Conservation (phyloP, 2,113 vertebrate genomes). For the Zosterops japonicus region DNA sequence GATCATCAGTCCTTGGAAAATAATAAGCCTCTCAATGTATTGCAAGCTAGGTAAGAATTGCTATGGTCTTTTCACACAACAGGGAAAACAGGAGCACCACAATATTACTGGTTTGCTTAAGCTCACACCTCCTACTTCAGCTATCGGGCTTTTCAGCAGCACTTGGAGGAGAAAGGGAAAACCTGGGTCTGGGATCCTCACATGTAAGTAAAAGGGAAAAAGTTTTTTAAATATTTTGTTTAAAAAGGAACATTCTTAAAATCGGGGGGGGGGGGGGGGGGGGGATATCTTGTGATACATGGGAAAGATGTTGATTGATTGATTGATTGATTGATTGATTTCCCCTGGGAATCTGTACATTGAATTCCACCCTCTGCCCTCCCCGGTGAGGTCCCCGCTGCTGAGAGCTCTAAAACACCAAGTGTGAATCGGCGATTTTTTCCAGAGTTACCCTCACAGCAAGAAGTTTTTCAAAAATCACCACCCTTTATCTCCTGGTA, state of each 20-base stretch:
- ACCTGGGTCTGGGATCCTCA: not conserved
- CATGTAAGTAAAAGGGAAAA: not conserved
- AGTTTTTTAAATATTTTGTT: not conserved
- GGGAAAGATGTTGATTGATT: not conserved
- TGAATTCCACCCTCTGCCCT: not conserved
- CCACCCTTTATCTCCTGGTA: not conserved
- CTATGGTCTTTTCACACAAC: not conserved
- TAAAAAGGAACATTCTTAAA: not conserved
- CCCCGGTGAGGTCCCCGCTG: not conserved
- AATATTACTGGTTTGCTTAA: not conserved
- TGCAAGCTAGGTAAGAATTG: not conserved
- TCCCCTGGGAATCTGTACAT: not conserved
- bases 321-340: not conserved
- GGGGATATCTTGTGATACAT: not conserved
- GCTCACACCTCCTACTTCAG: constrained; percentile 11
- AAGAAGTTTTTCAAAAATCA: not conserved
- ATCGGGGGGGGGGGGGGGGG: not conserved
- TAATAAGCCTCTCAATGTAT: not conserved
- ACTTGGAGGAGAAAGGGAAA: not conserved
- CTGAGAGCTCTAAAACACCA: not conserved
- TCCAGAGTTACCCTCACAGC: not conserved
- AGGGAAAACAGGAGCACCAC: not conserved
- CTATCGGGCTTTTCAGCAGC: not conserved
- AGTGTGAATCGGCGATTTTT: not conserved
- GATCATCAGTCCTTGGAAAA: not conserved